Evolutionary conservation across 1,140 invertebrate genomes (phyloP).

Genomic region (Formica selysi): DNA sequence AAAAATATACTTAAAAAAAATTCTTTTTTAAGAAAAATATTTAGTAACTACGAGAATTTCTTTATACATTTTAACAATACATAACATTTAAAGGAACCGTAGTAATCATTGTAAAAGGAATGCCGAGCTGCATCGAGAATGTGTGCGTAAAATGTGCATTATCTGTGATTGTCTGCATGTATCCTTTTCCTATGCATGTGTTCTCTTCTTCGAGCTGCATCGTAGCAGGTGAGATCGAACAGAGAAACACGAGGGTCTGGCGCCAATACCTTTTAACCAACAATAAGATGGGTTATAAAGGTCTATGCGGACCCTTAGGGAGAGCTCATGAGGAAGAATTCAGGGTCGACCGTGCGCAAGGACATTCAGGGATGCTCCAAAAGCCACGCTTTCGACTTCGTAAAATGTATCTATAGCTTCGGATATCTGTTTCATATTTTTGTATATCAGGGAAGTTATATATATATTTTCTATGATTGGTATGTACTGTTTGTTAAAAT

Average conservation of each 20-base stretch:
- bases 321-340: constrained; percentile 72
- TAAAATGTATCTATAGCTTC: neutral
- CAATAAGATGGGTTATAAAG: constrained; percentile 65
- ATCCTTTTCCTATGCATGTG: neutral
- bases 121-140: neutral
- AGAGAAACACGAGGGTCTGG: constrained; percentile 63
- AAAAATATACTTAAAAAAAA: neutral
- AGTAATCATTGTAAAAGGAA: too few relatives aligned
- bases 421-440: neutral
- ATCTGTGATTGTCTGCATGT: neutral
- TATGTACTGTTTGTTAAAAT: neutral
- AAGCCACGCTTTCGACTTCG: constrained; percentile 62
- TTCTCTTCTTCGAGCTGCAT: constrained; percentile 12
- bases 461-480: neutral
- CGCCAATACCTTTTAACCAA: constrained; percentile 79
- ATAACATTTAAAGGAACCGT: too few relatives aligned
- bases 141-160: neutral
- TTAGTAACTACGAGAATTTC: neutral
- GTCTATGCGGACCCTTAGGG: constrained; percentile 70
- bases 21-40: neutral
- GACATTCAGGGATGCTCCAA: constrained; percentile 72
- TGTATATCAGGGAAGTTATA: neutral
- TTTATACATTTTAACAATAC: neutral
- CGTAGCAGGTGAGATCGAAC: constrained; percentile 75
- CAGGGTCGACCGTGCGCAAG: constrained; percentile 69